Percentiles rank a stretch among this genome's conserved stretches.
These are phyloP conservation scores for Eulemur coronatus DNA, from an alignment of 2,797 vertebrate species.

Conservation along the genomic window DNA sequence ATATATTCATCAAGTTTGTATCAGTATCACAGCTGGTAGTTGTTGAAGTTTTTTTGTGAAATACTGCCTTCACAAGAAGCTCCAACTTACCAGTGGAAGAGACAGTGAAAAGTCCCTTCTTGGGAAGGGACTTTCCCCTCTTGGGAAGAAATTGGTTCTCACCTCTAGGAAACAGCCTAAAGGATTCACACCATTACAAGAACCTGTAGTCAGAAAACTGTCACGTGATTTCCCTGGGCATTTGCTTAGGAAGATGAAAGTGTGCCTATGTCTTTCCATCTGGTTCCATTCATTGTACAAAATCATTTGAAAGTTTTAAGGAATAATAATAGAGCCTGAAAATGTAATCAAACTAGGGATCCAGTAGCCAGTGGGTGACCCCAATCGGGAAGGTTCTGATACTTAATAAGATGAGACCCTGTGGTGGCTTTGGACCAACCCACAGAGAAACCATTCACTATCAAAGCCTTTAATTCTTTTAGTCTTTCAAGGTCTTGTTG, in stretches of 20 bases:
- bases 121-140: background rate
- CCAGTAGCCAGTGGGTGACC: background rate
- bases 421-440: background rate
- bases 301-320: background rate
- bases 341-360: background rate
- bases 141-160: background rate
- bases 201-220: background rate
- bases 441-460: background rate
- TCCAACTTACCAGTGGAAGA: background rate
- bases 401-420: background rate
- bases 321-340: background rate
- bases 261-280: background rate
- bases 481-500: background rate
- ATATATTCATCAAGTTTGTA: background rate
- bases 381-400: background rate
- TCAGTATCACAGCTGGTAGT: background rate
- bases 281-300: background rate
- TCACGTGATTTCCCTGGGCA: background rate
- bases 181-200: background rate
- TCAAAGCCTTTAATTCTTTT: background rate
- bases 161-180: background rate
- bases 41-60: constrained; percentile 14
- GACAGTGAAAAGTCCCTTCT: background rate
- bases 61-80: background rate
- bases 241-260: constrained; percentile 20